Evolutionary conservation across 2,113 vertebrate species (phyloP), one percentile per base, ranked within the genome.

Genomic region (Nicator chloris): DNA sequence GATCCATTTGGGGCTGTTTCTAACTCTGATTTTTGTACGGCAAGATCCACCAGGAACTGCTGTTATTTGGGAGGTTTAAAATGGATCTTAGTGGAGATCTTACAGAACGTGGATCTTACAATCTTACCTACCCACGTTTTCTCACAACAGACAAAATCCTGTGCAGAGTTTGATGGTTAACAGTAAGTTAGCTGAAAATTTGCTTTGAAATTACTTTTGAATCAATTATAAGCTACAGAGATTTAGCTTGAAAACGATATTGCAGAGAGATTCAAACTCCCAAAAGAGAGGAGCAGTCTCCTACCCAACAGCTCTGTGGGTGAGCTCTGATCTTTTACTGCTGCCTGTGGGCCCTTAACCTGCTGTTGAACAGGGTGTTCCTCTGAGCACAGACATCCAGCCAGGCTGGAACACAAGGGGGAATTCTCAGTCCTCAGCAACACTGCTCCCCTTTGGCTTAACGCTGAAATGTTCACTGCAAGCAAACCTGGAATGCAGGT

Each of bases 311-410:
- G 59, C 45, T 88, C 68, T 77, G 45, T 51, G 53, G 21, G 23
- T 63, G 65, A 91, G 45, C 44, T 87, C 68, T 84, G 47, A 49
- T 42, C 31, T 63, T 31, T 57, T 15, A 6, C 24, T 39, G n/a
- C 69, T 84, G 61, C 65, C 54, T 54, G 54, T 19, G 27, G 49
- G 21, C 49, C 59, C 50, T 71, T 17, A 28, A 13, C 9, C 33
- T 53, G 0, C 27, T 54, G 57, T 3, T 33, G 19, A 15, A 4
- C 7, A 1, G 13, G 16, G 16, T 11, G 14, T 11, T 88, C 39
- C 40, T 64, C 19, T 20, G 40, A 15, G 11, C 82, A 33, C 50
- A 42, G 22, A n/a, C n/a, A n/a, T n/a, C n/a, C 26, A 61, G n/a
- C 45, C 37, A 44, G 5, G 3, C 71, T 53, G 35, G 15, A 45